Evolutionary conservation across 2,797 vertebrate genomes (phyloP).

Genomic region (Channallabes apus): DNA sequence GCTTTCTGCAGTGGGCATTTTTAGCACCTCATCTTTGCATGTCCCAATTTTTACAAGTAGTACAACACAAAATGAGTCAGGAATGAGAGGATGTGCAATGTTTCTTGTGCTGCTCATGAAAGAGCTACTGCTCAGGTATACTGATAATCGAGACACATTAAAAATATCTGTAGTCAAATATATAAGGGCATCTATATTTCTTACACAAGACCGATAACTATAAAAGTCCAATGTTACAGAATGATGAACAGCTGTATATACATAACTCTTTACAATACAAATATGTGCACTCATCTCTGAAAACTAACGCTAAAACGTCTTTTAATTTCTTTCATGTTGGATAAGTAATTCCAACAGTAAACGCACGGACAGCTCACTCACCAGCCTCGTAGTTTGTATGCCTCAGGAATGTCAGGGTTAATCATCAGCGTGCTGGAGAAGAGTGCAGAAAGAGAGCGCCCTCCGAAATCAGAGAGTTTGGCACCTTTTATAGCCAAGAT

Average conservation of each 20-base stretch:
- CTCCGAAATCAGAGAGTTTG: conserved; percentile 92
- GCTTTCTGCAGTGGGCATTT: conserved; percentile 58
- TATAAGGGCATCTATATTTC: neutral
- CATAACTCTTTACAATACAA: neutral
- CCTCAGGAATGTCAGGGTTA: conserved; percentile 95
- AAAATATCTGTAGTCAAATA: neutral
- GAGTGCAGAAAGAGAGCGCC: conserved; percentile 88
- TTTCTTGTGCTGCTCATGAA: neutral
- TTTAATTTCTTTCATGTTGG: neutral
- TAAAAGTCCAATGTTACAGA: neutral
- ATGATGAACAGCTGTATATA: neutral
- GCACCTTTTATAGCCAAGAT: conserved; percentile 92
- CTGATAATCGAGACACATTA: neutral
- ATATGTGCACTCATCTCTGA: neutral
- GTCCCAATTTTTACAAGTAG: conserved; percentile 49
- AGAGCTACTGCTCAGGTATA: neutral
- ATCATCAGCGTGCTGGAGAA: conserved; percentile 89
- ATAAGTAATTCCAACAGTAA: conserved; percentile 10
- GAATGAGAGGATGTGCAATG: neutral
- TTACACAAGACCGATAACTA: neutral
- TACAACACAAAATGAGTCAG: conserved; percentile 24
- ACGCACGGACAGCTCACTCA: conserved; percentile 64
- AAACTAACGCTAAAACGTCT: neutral
- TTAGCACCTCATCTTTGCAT: conserved; percentile 46
- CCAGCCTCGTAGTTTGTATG: conserved; percentile 95